Base-by-base conservation (phyloP, 2,113 vertebrate species). In the Grantiella picta region DNA sequence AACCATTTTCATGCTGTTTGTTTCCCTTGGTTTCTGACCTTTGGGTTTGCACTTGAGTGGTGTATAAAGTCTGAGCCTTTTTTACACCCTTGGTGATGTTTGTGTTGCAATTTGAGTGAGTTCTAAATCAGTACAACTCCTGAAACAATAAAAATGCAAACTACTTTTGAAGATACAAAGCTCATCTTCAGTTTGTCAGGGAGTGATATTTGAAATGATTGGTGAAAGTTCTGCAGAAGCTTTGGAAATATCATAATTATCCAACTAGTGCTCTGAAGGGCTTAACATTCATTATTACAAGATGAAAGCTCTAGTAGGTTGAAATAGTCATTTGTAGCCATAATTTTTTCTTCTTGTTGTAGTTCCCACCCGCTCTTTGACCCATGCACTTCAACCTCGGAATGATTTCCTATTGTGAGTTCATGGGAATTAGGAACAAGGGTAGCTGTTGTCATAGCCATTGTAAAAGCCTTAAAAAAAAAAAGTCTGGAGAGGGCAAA, bases 391-490 rank as follows among this genome's bases (percentile, higher is more conserved):
- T 75, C 85, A 77, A 66, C 92, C 96, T 97, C 65, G 4, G 94
- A 95, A 80, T 61, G 47, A 70, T 95, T 97, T 97, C 95, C 95
- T 96, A 60, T 86, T 44, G 56, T 11, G 70, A 92, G 95, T 97
- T 95, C 96, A 5, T 98, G 98, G 97, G 98, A 98, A 97, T 86
- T 52, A 25, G 0, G 40, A 89, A 86, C 95, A 95, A 96, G 96
- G 95, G 87, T 91, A 85, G 86, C 85, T 93, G 94, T 97, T 98
- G 95, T 95, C 69, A 15, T 28, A 86, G 69, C 28, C 59, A 86
- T 90, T 87, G 79, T 93, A 56, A 90, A 89, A 96, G 89, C 83
- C 72, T 64, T 36, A 52, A 81, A 73, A 92, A 65, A 84, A 73
- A 38, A 49, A 59, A 80, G 33, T 54, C 24, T 86, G 42, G 63